Percentiles rank a stretch among this genome's conserved stretches.
These are phyloP conservation scores for Subanguina moxae DNA, from an alignment of 1,140 invertebrate species.

Conservation along the genomic window DNA sequence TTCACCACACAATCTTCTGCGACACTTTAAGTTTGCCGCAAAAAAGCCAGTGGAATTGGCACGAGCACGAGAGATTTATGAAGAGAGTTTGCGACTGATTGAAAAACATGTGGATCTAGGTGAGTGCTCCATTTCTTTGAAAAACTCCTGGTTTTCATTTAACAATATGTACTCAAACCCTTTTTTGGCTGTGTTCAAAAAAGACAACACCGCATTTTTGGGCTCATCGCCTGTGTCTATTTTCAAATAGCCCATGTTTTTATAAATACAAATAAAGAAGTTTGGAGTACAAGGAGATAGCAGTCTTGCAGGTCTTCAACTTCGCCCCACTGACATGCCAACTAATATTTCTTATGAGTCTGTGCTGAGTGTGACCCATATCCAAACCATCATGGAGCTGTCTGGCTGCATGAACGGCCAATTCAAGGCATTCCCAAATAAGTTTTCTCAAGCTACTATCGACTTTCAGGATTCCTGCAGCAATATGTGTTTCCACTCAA, in stretches of 20 bases:
- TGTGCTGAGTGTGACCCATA: conserved; percentile 54
- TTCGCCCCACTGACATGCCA: conserved; percentile 39
- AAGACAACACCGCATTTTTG: no score
- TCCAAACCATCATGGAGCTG: conserved; percentile 59
- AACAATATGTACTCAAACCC: no score
- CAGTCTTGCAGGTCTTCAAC: conserved; percentile 35
- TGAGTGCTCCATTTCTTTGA: conserved; percentile 22
- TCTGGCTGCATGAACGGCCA: conserved; percentile 54
- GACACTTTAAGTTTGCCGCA: conserved; percentile 53
- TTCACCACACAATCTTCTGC: conserved; percentile 46
- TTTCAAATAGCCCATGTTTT: no score
- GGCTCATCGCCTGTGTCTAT: no score
- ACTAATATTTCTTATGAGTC: conserved; percentile 58
- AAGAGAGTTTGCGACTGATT: conserved; percentile 53
- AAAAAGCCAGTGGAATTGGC: conserved; percentile 55
- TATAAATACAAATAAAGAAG: no score
- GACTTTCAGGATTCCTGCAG: conserved; percentile 43
- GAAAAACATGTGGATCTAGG: conserved; percentile 55
- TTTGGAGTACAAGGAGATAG: no score
- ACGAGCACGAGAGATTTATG: conserved; percentile 56
- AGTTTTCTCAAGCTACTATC: not conserved
- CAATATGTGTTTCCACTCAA: conserved; percentile 58
- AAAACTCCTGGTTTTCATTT: conserved; percentile 11
- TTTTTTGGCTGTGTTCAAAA: no score
- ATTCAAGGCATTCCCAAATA: conserved; percentile 18